Evolutionary conservation across 1,140 invertebrate species (phyloP).

Genomic region (Drosophila prosaltans): DNA sequence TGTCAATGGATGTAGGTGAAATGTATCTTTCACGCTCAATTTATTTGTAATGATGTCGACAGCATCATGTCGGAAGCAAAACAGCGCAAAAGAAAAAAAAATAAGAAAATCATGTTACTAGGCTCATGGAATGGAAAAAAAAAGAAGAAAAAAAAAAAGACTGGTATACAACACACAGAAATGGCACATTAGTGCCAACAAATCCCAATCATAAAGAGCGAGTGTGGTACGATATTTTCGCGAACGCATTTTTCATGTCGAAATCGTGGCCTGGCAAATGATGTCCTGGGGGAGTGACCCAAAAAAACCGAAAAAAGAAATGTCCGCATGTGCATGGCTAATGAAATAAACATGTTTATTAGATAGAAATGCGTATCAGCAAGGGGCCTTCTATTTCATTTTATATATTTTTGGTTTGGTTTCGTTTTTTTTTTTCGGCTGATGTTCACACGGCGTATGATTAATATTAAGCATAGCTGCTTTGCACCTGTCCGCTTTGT

Average conservation of each 20-base stretch:
- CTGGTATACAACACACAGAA: constrained; percentile 30
- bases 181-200: constrained; percentile 76
- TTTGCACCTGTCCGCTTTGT: constrained; percentile 74
- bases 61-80: constrained; percentile 49
- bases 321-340: constrained; percentile 72
- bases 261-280: constrained; percentile 70
- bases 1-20: constrained; percentile 56
- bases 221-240: constrained; percentile 67
- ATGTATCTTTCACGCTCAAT: constrained; percentile 81
- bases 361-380: constrained; percentile 68
- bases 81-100: constrained; percentile 13
- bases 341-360: constrained; percentile 82
- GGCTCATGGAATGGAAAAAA: constrained; percentile 20
- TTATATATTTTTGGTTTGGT: not conserved
- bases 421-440: constrained; percentile 6
- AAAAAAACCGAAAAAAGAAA: constrained; percentile 28
- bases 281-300: constrained; percentile 59
- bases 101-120: constrained; percentile 35
- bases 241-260: constrained; percentile 81
- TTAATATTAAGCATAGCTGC: constrained; percentile 70
- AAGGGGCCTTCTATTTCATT: constrained; percentile 28
- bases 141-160: constrained; percentile 20
- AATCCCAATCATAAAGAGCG: constrained; percentile 76
- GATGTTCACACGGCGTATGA: constrained; percentile 60
- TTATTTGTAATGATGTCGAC: constrained; percentile 79